Conservation (phyloP, 2,888 invertebrate species). For the Allacma fusca region DNA sequence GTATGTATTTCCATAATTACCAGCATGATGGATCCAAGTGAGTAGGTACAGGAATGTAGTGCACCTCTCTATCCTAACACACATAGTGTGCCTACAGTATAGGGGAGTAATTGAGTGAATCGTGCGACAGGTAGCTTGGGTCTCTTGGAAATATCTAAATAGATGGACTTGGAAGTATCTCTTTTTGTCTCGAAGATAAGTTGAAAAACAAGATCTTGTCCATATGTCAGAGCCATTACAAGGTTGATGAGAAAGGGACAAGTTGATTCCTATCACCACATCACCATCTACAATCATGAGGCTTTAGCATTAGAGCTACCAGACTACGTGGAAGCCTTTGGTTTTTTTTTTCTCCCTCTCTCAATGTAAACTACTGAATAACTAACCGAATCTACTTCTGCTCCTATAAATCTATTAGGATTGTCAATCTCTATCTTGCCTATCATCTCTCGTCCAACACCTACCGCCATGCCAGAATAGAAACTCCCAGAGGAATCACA, state of each 20-base stretch:
- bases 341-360: neutral
- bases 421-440: constrained; percentile 7
- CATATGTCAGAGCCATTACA: constrained; percentile 45
- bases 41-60: too few species aligned
- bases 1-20: neutral
- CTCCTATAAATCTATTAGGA: constrained; percentile 8
- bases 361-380: neutral
- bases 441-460: neutral
- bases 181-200: constrained; percentile 22
- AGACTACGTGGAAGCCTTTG: neutral
- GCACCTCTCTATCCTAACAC: too few species aligned
- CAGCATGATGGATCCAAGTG: too few species aligned
- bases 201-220: constrained; percentile 42
- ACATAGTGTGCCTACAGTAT: too few species aligned
- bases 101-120: constrained; percentile 1
- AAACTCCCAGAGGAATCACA: neutral
- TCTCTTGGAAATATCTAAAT: neutral
- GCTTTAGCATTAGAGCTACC: constrained; percentile 4
- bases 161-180: constrained; percentile 34
- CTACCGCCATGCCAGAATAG: too few species aligned
- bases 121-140: constrained; percentile 20
- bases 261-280: constrained; percentile 50
- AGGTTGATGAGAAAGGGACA: constrained; percentile 50
- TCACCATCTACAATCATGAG: constrained; percentile 35
- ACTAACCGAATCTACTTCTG: neutral